Evolutionary conservation across 2,797 vertebrate genomes (phyloP).

Genomic region (Jordanella pulchra): DNA sequence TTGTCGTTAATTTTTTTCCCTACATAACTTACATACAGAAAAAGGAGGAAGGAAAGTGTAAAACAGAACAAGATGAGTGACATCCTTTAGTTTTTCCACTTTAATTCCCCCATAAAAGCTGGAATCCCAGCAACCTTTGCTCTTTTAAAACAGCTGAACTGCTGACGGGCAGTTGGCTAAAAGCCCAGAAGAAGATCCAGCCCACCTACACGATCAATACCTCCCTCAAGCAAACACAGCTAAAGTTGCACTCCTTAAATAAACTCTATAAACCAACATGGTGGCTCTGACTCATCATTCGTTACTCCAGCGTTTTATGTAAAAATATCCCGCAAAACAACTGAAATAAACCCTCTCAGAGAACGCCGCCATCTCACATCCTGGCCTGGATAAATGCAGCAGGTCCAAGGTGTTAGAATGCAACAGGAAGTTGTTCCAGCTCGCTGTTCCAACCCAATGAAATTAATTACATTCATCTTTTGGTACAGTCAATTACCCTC

Average conservation of each 20-base stretch:
- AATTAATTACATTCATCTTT: conserved; percentile 60
- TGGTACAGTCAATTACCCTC: conserved; percentile 53
- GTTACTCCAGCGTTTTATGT: conserved; percentile 2
- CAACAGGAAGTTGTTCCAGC: conserved; percentile 22
- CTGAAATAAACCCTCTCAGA: background rate
- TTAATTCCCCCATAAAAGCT: conserved; percentile 25
- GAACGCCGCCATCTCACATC: background rate
- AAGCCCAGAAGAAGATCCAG: conserved; percentile 43
- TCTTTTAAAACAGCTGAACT: conserved; percentile 35
- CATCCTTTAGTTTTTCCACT: conserved; percentile 14
- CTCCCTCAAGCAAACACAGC: conserved; percentile 36
- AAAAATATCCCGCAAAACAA: conserved; percentile 14
- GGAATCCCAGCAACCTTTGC: conserved; percentile 31
- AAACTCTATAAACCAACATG: conserved; percentile 27
- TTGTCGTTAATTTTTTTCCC: background rate
- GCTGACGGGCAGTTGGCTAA: conserved; percentile 56
- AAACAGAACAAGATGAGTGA: conserved; percentile 38
- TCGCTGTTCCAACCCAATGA: conserved; percentile 36
- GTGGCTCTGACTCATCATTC: conserved; percentile 14
- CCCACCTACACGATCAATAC: conserved; percentile 64
- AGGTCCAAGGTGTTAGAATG: conserved; percentile 6
- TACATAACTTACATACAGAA: conserved; percentile 4
- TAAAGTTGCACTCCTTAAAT: conserved; percentile 46
- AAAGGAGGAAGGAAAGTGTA: background rate
- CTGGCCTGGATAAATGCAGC: conserved; percentile 15